Base-by-base conservation (phyloP, 1,140 invertebrate species). In the Adelges cooleyi region DNA sequence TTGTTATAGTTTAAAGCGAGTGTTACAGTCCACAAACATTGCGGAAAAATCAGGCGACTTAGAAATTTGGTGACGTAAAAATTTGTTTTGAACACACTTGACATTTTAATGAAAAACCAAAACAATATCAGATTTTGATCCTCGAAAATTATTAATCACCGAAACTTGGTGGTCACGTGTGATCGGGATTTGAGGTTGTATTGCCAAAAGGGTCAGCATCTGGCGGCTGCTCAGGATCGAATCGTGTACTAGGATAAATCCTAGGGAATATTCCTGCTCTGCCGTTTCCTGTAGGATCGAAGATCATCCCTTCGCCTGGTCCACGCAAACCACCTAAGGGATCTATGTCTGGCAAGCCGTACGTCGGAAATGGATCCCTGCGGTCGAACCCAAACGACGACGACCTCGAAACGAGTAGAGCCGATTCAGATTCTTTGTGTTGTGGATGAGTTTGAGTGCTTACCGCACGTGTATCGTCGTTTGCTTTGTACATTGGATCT, bases 301-400 rank as follows among this genome's bases (percentile, higher is more conserved):
- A 56, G 9, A 56, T 15, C 53, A 56, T 56, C 9, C 53, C 53
- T 8, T 3, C 18, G 11, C 33, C 33, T 22, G 20, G 20, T 15
- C 17, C 11, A 17, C 15, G 36, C 25, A 42, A 40, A 11, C 53
- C 36, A 17, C 38, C 36, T 25, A 56, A 11, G 8, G 53, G 53
- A 56, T 56, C n/a, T 11, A 44, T 42, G n/a, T 56, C 53, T 42
- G 53, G 22, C 8, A 56, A 42, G n/a, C 53, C 53, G 8, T 56
- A 44, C 11, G 53, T 11, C 17, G 53, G 53, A 44, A 18, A 59
- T 13, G 3, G n/a, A 27, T 18, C 18, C 11, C n/a, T 18, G 17
- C n/a, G n/a, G n/a, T n/a, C n/a, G n/a, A n/a, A n/a, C n/a, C n/a
- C n/a, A n/a, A n/a, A n/a, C n/a, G n/a, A n/a, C n/a, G n/a, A n/a